Evolutionary conservation across 1,140 invertebrate species (phyloP), one percentile per base, ranked within the genome.

Genomic region (Meloidogyne hapla): DNA sequence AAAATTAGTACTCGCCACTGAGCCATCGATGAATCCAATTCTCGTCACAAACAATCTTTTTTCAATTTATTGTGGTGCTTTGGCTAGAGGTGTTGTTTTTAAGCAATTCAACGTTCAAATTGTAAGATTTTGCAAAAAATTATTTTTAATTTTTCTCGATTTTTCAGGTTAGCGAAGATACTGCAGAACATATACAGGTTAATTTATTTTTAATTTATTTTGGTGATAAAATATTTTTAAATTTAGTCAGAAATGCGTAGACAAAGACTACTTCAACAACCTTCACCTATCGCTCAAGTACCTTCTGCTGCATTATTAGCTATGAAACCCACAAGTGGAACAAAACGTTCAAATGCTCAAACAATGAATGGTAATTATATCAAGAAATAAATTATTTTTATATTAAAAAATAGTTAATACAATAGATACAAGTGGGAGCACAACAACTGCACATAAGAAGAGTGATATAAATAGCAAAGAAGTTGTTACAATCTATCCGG

Each of bases 401-500:
- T 15, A 45, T 80, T 48, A 15, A 68, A 56, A n/a, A 28, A 33
- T 33, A 33, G 33, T 33, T 33, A 33, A 12, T 15, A 23, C 77
- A 79, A 76, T 77, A 71, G 84, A 86, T 33, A 74, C 77, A 18
- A 76, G 80, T 38, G 70, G 80, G 15, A 82, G 63, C 48, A 77
- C 80, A 28, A 81, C 81, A 48, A 83, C 84, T 8, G 83, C 85
- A n/a, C 86, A 85, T 45, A 86, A 86, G 73, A 86, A 86, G 68
- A 77, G 82, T 61, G 85, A 86, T 74, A 85, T 86, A 13, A 87
- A 87, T 75, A 84, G 82, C 71, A 86, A 86, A 65, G 85, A 86
- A 67, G 76, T 76, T 45, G 84, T 85, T 23, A 87, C 79, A 12
- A 87, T 85, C 67, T 87, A 85, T 71, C 84, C 84, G 28, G 79